Conservation (phyloP, 1,140 invertebrate species). For the Diabrotica undecimpunctata region DNA sequence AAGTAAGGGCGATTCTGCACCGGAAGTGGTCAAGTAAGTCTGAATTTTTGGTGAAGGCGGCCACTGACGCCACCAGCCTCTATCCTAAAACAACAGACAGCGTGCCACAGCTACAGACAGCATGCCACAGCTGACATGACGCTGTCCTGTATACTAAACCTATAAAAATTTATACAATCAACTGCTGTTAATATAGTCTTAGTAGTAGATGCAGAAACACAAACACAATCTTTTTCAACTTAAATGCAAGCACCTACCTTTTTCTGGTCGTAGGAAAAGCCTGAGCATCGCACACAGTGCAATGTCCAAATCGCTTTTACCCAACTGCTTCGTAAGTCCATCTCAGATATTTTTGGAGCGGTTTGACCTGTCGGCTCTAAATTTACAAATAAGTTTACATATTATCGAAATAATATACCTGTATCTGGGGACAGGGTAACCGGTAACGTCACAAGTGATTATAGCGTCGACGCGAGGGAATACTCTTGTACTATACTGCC, state of each 20-base stretch:
- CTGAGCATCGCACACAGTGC: constrained; percentile 63
- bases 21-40: no score
- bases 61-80: no score
- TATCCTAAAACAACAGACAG: no score
- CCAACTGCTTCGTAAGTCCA: constrained; percentile 54
- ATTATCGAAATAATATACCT: constrained; percentile 47
- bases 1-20: no score
- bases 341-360: constrained; percentile 58
- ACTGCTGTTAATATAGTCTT: no score
- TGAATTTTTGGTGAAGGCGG: no score
- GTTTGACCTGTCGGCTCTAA: constrained; percentile 61
- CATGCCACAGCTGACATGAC: no score
- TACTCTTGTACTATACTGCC: constrained; percentile 57
- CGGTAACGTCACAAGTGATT: constrained; percentile 56
- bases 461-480: constrained; percentile 41
- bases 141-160: no score
- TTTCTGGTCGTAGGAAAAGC: constrained; percentile 56
- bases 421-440: constrained; percentile 57
- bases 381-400: not conserved
- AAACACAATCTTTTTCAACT: no score
- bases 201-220: no score
- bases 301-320: constrained; percentile 35
- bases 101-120: no score
- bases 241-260: constrained; percentile 43
- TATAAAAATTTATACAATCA: no score